Base-by-base conservation (phyloP, 1,140 invertebrate species). In the Eupristina koningsbergeri region DNA sequence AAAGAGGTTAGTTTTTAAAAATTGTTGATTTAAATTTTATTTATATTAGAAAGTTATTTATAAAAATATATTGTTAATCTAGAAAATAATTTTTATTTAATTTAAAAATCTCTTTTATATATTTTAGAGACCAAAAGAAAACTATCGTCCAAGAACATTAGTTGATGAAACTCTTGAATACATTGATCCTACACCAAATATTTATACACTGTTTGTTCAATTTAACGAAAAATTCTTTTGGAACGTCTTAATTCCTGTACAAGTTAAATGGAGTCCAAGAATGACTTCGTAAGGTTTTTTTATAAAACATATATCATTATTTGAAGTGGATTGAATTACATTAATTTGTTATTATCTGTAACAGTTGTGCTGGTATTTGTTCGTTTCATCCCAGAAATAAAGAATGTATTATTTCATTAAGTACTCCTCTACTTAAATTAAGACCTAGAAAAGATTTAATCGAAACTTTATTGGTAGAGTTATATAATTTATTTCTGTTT, bases 181-280 rank as follows among this genome's bases (percentile, higher is more conserved):
- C 6, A 93, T 97, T 0, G 99, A 99, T 92, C 99, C 99, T 9
- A 98, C 95, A 61, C 99, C 99, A 0, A 96, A 99, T 91, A 95
- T 99, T 78, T 94, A 96, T 87, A 94, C 94, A 0, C 90, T 99
- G 73, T 99, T 99, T 92, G 85, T 95, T 0, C 94, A 96, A 79
- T 99, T 98, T 89, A 96, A 99, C 93, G 89, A 94, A 45, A 93
- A 94, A 84, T 99, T 97, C 89, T 99, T 99, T 89, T 95, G 95
- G 93, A 94, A 95, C 41, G 93, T 93, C 80, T 93, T 99, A 50
- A 91, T 93, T 0, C 93, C 95, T 79, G 97, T 98, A 31, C 95
- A 96, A 89, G 95, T 99, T 0, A 95, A 96, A 88, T 99, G 99
- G 98, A 99, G 98, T 89, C 96, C 96, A 86, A 93, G 96, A 87